Evolutionary conservation across 1,140 invertebrate genomes (phyloP).

Genomic region (Aphelinus certus): DNA sequence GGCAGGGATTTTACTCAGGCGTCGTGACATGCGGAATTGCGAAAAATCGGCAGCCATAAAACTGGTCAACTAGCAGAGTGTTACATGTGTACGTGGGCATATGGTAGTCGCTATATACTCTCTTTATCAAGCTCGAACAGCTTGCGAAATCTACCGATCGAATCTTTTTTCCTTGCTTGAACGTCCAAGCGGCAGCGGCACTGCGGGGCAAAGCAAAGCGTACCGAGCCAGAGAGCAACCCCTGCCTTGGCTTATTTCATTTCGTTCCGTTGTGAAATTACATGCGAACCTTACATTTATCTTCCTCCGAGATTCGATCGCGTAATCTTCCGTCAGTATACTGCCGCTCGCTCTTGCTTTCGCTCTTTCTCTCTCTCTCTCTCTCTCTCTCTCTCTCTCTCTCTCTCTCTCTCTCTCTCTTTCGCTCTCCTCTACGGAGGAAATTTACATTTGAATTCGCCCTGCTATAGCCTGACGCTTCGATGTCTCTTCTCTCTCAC

Average conservation of each 20-base stretch:
- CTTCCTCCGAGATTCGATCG: conserved; percentile 53
- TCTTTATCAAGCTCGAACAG: background rate
- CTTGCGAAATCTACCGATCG: background rate
- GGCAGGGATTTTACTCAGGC: no score
- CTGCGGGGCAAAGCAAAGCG: background rate
- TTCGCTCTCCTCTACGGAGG: conserved; percentile 36
- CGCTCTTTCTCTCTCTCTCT: conserved; percentile 16
- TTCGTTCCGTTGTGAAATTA: conserved; percentile 38
- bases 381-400: background rate
- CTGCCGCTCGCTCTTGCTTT: conserved; percentile 8
- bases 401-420: conserved; percentile 15
- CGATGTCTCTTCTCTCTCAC: background rate
- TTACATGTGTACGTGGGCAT: no score
- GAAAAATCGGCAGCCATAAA: background rate
- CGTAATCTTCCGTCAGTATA: conserved; percentile 46
- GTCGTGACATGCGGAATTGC: background rate
- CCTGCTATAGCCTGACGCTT: background rate
- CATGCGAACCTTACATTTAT: conserved; percentile 57
- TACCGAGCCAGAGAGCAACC: background rate
- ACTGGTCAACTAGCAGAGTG: background rate
- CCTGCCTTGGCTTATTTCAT: conserved; percentile 17
- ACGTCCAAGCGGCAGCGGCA: background rate
- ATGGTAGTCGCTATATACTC: background rate
- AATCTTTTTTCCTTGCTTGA: background rate
- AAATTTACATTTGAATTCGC: conserved; percentile 52